Conservation (phyloP, 2,113 vertebrate genomes). For the Gnathonemus echidnorhynchus region DNA sequence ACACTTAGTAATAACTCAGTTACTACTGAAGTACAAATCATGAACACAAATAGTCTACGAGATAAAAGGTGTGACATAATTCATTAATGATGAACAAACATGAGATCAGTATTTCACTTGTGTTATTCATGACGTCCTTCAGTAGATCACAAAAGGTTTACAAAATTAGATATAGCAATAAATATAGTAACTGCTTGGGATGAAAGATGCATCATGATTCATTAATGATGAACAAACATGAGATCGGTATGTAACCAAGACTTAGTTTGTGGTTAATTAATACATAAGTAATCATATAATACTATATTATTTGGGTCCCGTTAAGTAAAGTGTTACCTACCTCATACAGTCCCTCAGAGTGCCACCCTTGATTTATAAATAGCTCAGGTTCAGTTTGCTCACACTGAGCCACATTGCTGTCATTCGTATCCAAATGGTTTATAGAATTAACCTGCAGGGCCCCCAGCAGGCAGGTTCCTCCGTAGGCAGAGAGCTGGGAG, state of each 20-base stretch:
- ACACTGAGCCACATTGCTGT: not conserved
- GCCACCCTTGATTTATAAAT: not conserved
- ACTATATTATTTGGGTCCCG: too few relatives aligned
- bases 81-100: not conserved
- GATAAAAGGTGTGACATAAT: not conserved
- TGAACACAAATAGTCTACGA: not conserved
- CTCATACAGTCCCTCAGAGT: not conserved
- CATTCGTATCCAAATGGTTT: not conserved
- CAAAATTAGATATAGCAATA: not conserved
- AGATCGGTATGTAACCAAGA: too few relatives aligned
- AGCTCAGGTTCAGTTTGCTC: not conserved
- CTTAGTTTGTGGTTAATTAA: too few relatives aligned
- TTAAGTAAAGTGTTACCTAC: too few relatives aligned
- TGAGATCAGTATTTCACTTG: not conserved
- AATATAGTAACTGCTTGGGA: not conserved
- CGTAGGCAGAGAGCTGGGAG: conserved; percentile 50
- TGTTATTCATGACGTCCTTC: not conserved
- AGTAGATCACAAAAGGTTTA: not conserved
- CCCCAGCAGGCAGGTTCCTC: conserved; percentile 58
- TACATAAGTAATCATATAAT: too few relatives aligned
- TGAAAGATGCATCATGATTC: too few relatives aligned
- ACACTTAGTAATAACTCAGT: not conserved
- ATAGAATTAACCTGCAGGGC: conserved; percentile 59
- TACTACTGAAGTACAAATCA: not conserved
- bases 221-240: too few relatives aligned